phyloP scores from a whole-genome alignment of 2,797 vertebrate species.

The Alosa sapidissima region DNA sequence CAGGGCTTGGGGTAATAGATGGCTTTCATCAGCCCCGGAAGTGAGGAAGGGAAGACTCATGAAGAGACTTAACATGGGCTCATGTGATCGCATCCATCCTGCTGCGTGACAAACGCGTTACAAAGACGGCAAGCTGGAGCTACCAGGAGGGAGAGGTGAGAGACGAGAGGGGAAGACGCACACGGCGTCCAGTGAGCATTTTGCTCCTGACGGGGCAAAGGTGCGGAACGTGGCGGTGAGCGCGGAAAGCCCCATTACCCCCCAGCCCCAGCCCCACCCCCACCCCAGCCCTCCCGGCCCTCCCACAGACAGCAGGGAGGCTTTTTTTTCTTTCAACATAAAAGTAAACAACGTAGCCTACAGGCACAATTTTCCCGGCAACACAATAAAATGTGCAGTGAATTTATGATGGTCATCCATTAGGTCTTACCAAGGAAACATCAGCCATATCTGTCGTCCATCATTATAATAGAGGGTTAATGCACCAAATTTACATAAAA shows the following conservation, averaged over 20 bases:
- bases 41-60: background rate
- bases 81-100: background rate
- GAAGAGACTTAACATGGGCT: constrained; percentile 40
- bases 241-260: constrained; percentile 79
- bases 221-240: constrained; percentile 70
- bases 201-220: constrained; percentile 71
- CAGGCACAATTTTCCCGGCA: constrained; percentile 99
- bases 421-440: constrained; percentile 99
- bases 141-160: background rate
- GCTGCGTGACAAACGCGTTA: background rate
- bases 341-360: constrained; percentile 99
- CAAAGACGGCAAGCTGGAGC: background rate
- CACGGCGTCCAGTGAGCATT: constrained; percentile 55
- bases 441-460: constrained; percentile 99
- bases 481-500: constrained; percentile 99
- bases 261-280: constrained; percentile 63
- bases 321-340: constrained; percentile 87
- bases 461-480: constrained; percentile 99
- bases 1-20: constrained; percentile 1
- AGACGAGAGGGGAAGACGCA: constrained; percentile 48
- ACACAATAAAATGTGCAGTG: constrained; percentile 99
- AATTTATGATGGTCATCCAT: constrained; percentile 99
- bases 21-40: constrained; percentile 48
- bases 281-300: constrained; percentile 50
- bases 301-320: constrained; percentile 91